These are phyloP conservation scores for Rafetus swinhoei DNA, from an alignment of 2,113 vertebrate genomes.

Conservation along the genomic window DNA sequence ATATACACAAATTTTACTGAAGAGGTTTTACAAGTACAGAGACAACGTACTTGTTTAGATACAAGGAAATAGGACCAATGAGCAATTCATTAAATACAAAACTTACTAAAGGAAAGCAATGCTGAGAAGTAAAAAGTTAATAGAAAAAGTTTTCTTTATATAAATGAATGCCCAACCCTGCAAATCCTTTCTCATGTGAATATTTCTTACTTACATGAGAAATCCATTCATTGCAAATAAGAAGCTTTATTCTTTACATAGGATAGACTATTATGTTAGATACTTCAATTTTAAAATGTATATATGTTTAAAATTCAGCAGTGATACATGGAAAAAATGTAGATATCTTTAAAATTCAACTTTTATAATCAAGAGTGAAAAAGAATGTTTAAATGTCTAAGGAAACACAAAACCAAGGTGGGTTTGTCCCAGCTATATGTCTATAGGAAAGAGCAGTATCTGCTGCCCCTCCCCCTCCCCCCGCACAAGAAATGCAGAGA, in stretches of 20 bases:
- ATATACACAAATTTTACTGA: background rate
- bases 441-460: background rate
- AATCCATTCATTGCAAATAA: background rate
- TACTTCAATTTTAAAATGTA: background rate
- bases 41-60: background rate
- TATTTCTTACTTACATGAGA: background rate
- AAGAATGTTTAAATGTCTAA: background rate
- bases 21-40: background rate
- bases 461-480: background rate
- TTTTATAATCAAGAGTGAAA: too few species aligned
- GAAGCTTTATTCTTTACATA: background rate
- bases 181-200: background rate
- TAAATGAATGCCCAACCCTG: background rate
- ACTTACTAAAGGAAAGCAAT: background rate
- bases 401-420: background rate
- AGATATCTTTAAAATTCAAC: too few species aligned
- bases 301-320: background rate
- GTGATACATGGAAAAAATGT: too few species aligned
- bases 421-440: background rate
- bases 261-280: background rate
- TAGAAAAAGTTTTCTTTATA: background rate
- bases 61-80: background rate
- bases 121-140: background rate
- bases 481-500: background rate
- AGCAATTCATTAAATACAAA: background rate